Percentiles rank a stretch among this genome's conserved stretches.
These are phyloP conservation scores for Cottoperca gobio DNA, from an alignment of 2,797 vertebrate species.

Conservation along the genomic window DNA sequence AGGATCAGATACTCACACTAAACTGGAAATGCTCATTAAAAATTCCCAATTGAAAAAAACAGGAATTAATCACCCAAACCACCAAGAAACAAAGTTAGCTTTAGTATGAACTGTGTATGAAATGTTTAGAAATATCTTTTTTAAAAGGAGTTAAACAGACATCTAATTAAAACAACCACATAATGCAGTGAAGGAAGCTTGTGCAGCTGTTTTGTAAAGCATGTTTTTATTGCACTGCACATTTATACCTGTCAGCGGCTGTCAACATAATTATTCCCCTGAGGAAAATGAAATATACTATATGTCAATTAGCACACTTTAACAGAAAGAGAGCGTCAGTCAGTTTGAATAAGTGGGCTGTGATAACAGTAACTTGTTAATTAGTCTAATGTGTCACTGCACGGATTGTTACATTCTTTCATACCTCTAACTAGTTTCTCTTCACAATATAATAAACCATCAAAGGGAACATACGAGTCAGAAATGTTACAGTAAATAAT, in stretches of 20 bases:
- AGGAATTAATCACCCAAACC: neutral
- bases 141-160: conserved; percentile 7
- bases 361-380: conserved; percentile 50
- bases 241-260: conserved; percentile 67
- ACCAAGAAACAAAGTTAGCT: neutral
- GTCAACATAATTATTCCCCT: conserved; percentile 68
- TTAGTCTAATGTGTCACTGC: conserved; percentile 40
- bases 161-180: conserved; percentile 55
- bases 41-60: neutral
- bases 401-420: conserved; percentile 13
- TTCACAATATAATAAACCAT: conserved; percentile 27
- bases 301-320: conserved; percentile 73
- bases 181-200: conserved; percentile 34
- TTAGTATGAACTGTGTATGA: neutral
- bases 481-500: neutral
- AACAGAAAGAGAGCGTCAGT: conserved; percentile 39
- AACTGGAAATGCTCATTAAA: conserved; percentile 10
- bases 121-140: neutral
- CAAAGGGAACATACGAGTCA: conserved; percentile 18
- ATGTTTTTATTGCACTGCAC: conserved; percentile 48
- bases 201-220: conserved; percentile 52
- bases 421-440: neutral
- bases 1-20: conserved; percentile 37
- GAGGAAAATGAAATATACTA: conserved; percentile 61
- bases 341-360: conserved; percentile 33